These are phyloP conservation scores for Sphecodes monilicornis DNA, from an alignment of 2,888 invertebrate genomes.

Conservation along the genomic window DNA sequence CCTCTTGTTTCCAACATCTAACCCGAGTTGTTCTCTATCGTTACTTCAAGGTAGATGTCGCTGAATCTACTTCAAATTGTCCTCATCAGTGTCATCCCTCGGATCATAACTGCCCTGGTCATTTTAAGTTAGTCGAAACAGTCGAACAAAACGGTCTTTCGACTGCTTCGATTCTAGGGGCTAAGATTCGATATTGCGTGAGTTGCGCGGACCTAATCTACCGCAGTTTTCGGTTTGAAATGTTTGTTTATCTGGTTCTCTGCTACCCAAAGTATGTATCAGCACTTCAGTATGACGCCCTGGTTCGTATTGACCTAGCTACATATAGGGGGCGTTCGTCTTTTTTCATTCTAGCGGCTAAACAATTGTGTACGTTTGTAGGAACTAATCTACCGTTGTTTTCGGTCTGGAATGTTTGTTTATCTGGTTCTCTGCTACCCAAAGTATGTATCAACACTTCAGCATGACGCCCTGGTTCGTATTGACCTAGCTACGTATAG, in stretches of 20 bases:
- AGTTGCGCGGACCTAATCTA: not conserved
- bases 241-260: not conserved
- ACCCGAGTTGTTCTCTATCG: not conserved
- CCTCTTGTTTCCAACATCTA: not conserved
- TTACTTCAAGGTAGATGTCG: not conserved
- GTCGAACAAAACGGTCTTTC: rapidly evolving
- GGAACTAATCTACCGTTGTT: not conserved
- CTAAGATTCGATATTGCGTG: too few species aligned
- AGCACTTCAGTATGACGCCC: not conserved
- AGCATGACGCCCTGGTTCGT: not conserved
- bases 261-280: not conserved
- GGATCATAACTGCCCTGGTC: not conserved
- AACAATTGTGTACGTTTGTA: not conserved
- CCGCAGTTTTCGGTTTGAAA: not conserved
- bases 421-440: not conserved
- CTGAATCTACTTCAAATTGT: not conserved
- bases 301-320: not conserved
- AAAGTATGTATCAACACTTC: not conserved
- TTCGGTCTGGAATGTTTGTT: not conserved
- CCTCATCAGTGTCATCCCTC: not conserved
- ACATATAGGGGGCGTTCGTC: not conserved
- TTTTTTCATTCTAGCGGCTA: not conserved
- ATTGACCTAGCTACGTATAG: not conserved
- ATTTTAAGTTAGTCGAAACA: not conserved
- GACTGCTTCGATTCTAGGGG: not conserved